phyloP scores from a whole-genome alignment of 2,888 invertebrate species.

The Galeruca laticollis region DNA sequence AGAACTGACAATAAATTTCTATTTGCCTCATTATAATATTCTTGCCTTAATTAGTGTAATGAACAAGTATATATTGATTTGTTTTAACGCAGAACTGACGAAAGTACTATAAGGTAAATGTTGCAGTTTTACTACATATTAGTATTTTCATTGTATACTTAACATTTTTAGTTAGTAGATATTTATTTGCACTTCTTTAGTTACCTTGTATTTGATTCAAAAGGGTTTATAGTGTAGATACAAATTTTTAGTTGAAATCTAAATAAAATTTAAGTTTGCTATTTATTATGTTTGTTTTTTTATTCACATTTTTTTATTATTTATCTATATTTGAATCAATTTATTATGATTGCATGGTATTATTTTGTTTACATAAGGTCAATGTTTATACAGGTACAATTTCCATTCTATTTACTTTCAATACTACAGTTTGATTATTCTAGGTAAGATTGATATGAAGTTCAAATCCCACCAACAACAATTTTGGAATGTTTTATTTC shows the following conservation, averaged over 20 bases:
- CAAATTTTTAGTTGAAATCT: conserved; percentile 48
- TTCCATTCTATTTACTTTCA: background rate
- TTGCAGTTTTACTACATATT: conserved; percentile 51
- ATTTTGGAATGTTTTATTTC: too few relatives aligned
- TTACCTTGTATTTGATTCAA: conserved; percentile 54
- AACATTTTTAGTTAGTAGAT: conserved; percentile 54
- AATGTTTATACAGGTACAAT: conserved; percentile 19
- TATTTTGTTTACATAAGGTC: conserved; percentile 15
- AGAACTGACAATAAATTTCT: conserved; percentile 55
- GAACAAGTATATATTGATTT: conserved; percentile 38
- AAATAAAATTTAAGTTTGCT: conserved; percentile 48
- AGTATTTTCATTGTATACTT: conserved; percentile 53
- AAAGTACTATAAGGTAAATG: conserved; percentile 54
- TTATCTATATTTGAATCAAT: conserved; percentile 28
- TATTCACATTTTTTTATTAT: conserved; percentile 36
- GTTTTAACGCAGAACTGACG: conserved; percentile 47
- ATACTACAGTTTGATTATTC: too few relatives aligned
- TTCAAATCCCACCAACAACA: too few relatives aligned
- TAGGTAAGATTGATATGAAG: too few relatives aligned
- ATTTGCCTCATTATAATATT: conserved; percentile 48
- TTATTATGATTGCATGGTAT: conserved; percentile 28
- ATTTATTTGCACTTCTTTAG: conserved; percentile 59
- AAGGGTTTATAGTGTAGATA: conserved; percentile 50
- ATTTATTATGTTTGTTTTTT: conserved; percentile 46
- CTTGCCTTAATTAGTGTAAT: conserved; percentile 51